Percentiles rank a stretch among this genome's conserved stretches.
phyloP scores from a whole-genome alignment of 1,140 invertebrate genomes.

The Gyrodactylus bullatarudis region DNA sequence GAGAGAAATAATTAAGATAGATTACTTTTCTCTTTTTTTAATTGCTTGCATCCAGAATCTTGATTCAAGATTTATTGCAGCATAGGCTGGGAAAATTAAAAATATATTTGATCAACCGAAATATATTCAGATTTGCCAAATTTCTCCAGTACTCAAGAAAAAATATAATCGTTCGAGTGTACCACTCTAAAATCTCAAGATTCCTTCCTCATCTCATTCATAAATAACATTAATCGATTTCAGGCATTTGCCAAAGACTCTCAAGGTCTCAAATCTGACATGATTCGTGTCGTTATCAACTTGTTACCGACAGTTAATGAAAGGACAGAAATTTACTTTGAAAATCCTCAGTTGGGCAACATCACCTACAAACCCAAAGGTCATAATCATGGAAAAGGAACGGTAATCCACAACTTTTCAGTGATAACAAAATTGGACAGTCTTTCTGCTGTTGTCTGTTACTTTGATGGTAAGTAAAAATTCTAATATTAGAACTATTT shows the following conservation, averaged over 20 bases:
- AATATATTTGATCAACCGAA: too few species aligned
- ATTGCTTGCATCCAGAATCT: too few species aligned
- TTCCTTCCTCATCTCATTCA: too few species aligned
- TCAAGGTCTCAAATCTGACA: not conserved
- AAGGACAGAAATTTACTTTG: not conserved
- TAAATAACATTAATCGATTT: not conserved
- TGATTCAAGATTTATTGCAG: too few species aligned
- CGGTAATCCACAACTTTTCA: not conserved
- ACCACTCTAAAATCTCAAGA: too few species aligned
- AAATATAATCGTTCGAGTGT: too few species aligned
- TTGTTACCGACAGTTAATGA: not conserved
- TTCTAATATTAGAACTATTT: too few species aligned
- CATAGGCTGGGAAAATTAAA: too few species aligned
- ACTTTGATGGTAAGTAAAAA: not conserved
- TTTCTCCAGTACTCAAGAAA: too few species aligned
- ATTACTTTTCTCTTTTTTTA: too few species aligned
- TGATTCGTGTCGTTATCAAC: not conserved
- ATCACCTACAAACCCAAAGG: not conserved
- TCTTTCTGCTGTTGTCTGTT: not conserved
- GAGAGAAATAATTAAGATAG: too few species aligned
- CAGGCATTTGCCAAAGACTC: not conserved
- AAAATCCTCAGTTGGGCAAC: not conserved
- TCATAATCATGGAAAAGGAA: not conserved
- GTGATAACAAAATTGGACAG: not conserved
- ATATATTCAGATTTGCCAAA: too few species aligned